Percentiles rank a stretch among this genome's conserved stretches.
Conservation (phyloP, 53 echinoderm and acorn worm genomes). For the Patiria pectinifera region DNA sequence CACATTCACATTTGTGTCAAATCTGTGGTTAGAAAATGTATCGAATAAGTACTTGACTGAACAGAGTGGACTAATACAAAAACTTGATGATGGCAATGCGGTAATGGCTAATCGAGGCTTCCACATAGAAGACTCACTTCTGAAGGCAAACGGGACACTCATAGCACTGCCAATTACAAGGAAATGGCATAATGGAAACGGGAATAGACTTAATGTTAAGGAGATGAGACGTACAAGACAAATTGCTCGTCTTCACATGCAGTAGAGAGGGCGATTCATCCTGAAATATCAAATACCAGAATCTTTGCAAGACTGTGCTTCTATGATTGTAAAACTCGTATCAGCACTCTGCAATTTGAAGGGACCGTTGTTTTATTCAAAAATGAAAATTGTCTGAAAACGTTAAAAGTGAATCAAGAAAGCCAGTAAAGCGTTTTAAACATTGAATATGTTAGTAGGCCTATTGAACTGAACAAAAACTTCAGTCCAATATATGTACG, state of each 20-base stretch:
- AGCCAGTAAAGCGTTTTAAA: constrained; percentile 18
- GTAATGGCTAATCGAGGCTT: constrained; percentile 60
- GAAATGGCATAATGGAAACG: constrained; percentile 38
- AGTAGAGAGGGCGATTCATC: no score
- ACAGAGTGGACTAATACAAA: constrained; percentile 31
- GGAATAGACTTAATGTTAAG: constrained; percentile 48
- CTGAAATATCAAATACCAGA: no score
- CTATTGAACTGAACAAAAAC: background rate
- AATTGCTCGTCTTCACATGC: constrained; percentile 43
- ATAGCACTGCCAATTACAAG: constrained; percentile 45
- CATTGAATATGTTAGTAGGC: constrained; percentile 15
- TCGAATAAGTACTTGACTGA: no score
- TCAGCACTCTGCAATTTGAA: constrained; percentile 25
- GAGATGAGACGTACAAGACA: constrained; percentile 47
- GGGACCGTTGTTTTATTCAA: constrained; percentile 28
- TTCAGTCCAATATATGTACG: constrained; percentile 19
- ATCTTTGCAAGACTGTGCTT: no score
- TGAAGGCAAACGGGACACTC: constrained; percentile 11
- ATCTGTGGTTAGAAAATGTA: no score
- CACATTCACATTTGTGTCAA: no score
- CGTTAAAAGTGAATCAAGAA: constrained; percentile 19
- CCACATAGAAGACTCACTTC: constrained; percentile 49
- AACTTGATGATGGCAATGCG: constrained; percentile 47
- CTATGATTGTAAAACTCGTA: no score
- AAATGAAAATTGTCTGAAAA: constrained; percentile 27